Base-by-base conservation (phyloP, 2,113 vertebrate genomes). In the Sylvia atricapilla region DNA sequence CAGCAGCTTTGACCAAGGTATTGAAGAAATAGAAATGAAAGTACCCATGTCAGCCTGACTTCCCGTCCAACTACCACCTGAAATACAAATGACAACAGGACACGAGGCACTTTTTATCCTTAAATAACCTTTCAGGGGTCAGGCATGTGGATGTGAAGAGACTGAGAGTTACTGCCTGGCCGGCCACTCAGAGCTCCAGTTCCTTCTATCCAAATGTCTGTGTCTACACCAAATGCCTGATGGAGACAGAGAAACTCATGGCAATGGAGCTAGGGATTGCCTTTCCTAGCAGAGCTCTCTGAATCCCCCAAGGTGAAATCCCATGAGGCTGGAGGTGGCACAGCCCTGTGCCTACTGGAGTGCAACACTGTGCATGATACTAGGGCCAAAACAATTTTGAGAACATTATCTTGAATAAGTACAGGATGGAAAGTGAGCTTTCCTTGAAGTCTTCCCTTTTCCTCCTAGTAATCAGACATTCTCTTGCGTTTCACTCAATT, bases 351-450 rank as follows among this genome's bases (percentile, higher is more conserved):
- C 27, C 49, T 49, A 3, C 24, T 8, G 15, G 7, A 16, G 9
- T 35, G 56, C 23, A 37, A 13, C 15, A 25, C 33, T 56, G 10
- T 0, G 0, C 8, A 2, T 21, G 14, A 24, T 15, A 27, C 10
- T 28, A 76, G 58, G 66, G 31, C 28, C 8, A 4, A 68, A 73
- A 64, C 5, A 19, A n/a, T 7, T 60, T 13, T 50, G 39, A 81
- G 31, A 67, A 27, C 21, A 11, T 77, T 33, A 15, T 13, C 62
- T 53, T 52, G 43, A 84, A 43, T 7, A 47, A 33, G 10, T 16
- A 37, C 37, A 30, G 37, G n/a, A 41, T 9, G 46, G 31, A 33
- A 56, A 78, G 15, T 12, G 24, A 78, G 15, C 33, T 78, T 60
- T 60, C 22, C 69, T 81, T n/a, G 4, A 50, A 75, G 30, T 28